Evolutionary conservation across 37 sponge, comb jelly and placozoan species (phyloP), one percentile per base, ranked within the genome.

Genomic region (Diacarnus erythraeanus): DNA sequence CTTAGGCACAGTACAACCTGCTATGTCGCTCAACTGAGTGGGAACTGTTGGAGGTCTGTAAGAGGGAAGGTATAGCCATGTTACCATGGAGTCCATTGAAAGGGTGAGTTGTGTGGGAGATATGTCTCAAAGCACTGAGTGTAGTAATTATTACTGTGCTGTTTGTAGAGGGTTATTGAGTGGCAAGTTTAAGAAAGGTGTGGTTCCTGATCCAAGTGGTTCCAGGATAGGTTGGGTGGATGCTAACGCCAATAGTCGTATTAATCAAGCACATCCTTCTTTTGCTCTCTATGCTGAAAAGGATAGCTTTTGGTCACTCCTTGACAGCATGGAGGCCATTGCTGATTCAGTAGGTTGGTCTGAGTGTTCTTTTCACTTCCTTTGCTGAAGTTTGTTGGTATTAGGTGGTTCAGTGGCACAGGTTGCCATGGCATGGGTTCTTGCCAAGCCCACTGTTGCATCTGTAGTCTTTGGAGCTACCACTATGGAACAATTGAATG

Each of bases 11-110:
- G 72, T 96, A 96, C 86, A 96, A 80, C 65, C 80, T 96, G 47
- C 79, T 96, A 43, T 96, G 96, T 63, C 74, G 96, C 15, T 76
- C 81, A 6, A 96, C 91, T 27, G 96, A 96, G 75, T 96, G 96
- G 96, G 96, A 96, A 73, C 75, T 93, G 6, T 30, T 87, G 72
- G 93, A 96, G 29, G 90, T 92, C 35, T 96, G 96, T 75, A 79
- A 88, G 77, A 79, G 82, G 38, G 96, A 96, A 76, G 88, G 88
- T 1, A 58, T 96, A 31, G 93, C 86, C 43, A 88, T 92, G 78
- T 58, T 96, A 42, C 96, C 96, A 59, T 96, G 96, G 96, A 93
- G 94, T 74, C 96, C 96, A 27, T 73, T 96, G 38, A 96, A 96
- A 73, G 95, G 95, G 93, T 92, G 60, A 41, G 63, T 47, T 12